Evolutionary conservation across 2,797 vertebrate genomes (phyloP).

Genomic region (Pempheris klunzingeri): DNA sequence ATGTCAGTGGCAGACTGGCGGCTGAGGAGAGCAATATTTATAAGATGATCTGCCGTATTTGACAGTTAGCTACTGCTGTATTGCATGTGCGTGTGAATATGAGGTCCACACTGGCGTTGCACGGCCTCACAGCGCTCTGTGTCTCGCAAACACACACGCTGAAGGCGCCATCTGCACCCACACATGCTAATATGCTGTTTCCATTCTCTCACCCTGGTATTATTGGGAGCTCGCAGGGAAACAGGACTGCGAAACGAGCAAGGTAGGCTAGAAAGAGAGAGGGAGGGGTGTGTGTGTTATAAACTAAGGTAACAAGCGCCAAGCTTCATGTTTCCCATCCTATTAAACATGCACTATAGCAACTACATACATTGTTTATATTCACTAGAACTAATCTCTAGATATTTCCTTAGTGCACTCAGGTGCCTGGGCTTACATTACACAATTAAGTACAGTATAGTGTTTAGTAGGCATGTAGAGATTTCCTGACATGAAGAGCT

Average conservation of each 20-base stretch:
- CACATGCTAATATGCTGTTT: slow-evolving; percentile 54
- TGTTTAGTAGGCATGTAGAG: slow-evolving; percentile 42
- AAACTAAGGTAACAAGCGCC: slow-evolving; percentile 24
- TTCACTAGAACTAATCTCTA: slow-evolving; percentile 4
- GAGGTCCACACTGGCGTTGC: background rate
- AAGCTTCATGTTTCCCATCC: background rate
- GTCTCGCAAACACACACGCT: slow-evolving; percentile 24
- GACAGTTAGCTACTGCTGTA: slow-evolving; percentile 18
- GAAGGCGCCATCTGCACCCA: slow-evolving; percentile 29
- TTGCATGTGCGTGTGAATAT: slow-evolving; percentile 43
- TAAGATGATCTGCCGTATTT: slow-evolving; percentile 13
- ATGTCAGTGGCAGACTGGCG: background rate
- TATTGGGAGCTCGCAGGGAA: slow-evolving; percentile 30
- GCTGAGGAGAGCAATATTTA: slow-evolving; percentile 12
- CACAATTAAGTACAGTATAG: slow-evolving; percentile 8
- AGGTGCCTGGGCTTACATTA: slow-evolving; percentile 27
- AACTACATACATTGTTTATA: slow-evolving; percentile 14
- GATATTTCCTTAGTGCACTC: slow-evolving; percentile 51
- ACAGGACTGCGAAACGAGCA: slow-evolving; percentile 1
- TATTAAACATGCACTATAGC: slow-evolving; percentile 43
- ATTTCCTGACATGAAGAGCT: slow-evolving; percentile 53
- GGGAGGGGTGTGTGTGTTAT: background rate
- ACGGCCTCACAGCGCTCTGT: slow-evolving; percentile 4
- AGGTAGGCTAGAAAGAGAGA: background rate
- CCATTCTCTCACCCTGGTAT: slow-evolving; percentile 72